Conservation (phyloP, 2,797 vertebrate genomes). For the Atherinosoma microstoma region DNA sequence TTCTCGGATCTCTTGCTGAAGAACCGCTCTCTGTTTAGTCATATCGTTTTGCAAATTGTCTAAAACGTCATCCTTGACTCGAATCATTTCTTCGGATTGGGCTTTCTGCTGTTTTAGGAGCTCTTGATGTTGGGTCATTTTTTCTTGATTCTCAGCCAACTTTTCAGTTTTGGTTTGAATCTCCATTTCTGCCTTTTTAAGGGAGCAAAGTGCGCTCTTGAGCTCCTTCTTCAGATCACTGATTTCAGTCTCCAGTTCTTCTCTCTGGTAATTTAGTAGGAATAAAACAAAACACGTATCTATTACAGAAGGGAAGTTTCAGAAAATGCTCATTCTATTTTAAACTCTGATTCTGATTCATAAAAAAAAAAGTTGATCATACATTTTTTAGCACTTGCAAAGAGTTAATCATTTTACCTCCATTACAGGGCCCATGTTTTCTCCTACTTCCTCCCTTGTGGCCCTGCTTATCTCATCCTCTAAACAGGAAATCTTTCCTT, state of each 20-base stretch:
- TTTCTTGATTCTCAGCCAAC: slow-evolving; percentile 66
- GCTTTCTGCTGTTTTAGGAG: slow-evolving; percentile 62
- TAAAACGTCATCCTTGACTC: slow-evolving; percentile 55
- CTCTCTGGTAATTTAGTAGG: slow-evolving; percentile 54
- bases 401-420: slow-evolving; percentile 81
- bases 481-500: slow-evolving; percentile 90
- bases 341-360: not conserved
- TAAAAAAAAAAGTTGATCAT: not conserved
- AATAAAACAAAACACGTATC: not conserved
- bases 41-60: slow-evolving; percentile 53
- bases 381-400: not conserved
- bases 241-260: slow-evolving; percentile 65
- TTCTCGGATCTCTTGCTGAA: slow-evolving; percentile 60
- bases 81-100: slow-evolving; percentile 38
- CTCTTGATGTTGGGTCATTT: slow-evolving; percentile 68
- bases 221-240: slow-evolving; percentile 68
- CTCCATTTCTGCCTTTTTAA: slow-evolving; percentile 80
- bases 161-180: slow-evolving; percentile 71
- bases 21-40: slow-evolving; percentile 39
- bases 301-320: not conserved
- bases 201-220: slow-evolving; percentile 68
- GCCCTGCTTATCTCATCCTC: slow-evolving; percentile 87
- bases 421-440: slow-evolving; percentile 90
- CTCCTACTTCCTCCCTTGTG: slow-evolving; percentile 85
- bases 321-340: not conserved